A percentile compares a stretch with the other conserved stretches of the same genome.
Evolutionary conservation across 1,140 invertebrate species (phyloP).

Genomic region (Caenorhabditis inopinata): DNA sequence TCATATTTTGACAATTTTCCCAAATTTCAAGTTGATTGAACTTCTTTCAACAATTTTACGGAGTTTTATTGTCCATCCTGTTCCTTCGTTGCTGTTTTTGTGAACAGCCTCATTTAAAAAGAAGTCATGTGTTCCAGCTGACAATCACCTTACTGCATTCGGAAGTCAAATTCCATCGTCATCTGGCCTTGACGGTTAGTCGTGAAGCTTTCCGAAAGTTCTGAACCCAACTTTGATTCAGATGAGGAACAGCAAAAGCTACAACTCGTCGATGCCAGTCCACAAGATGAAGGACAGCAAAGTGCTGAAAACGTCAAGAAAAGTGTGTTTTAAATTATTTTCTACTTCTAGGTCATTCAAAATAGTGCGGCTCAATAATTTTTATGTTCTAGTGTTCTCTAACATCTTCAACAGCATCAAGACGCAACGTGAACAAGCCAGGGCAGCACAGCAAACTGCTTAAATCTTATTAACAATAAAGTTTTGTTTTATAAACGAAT

Average conservation of each 20-base stretch:
- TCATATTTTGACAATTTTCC: too few species aligned
- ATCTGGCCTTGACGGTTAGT: not conserved
- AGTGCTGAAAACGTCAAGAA: not conserved
- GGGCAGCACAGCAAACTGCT: not conserved
- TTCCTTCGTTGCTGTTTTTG: too few species aligned
- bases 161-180: not conserved
- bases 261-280: not conserved
- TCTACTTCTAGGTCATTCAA: too few species aligned
- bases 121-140: not conserved
- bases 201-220: too few species aligned
- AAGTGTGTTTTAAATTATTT: not conserved
- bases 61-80: too few species aligned
- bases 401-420: constrained; percentile 18
- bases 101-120: too few species aligned
- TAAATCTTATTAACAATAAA: too few species aligned
- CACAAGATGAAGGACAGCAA: not conserved
- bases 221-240: not conserved
- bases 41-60: too few species aligned
- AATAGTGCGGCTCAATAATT: too few species aligned
- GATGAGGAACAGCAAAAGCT: not conserved
- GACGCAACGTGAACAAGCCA: not conserved
- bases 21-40: too few species aligned
- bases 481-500: too few species aligned
- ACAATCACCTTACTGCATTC: not conserved
- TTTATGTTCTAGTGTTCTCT: constrained; percentile 12